Evolutionary conservation across 2,797 vertebrate species (phyloP).

Genomic region (Anguilla anguilla): DNA sequence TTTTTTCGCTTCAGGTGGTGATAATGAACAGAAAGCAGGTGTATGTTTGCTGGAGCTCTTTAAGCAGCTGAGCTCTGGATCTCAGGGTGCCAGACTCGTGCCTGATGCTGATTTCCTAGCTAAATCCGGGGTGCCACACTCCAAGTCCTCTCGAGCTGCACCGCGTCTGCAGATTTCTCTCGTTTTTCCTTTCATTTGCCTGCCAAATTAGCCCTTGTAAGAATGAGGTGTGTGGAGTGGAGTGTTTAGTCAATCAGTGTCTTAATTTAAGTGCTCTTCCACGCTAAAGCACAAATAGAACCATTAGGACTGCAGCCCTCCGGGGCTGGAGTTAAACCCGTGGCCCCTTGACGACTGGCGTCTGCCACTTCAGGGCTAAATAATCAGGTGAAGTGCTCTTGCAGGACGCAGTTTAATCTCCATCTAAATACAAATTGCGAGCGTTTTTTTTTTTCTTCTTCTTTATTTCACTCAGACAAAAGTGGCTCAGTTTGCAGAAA

Average conservation of each 20-base stretch:
- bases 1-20: not conserved
- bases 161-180: not conserved
- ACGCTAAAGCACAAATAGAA: not conserved
- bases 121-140: not conserved
- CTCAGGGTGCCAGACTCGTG: not conserved
- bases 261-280: not conserved
- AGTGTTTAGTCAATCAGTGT: not conserved
- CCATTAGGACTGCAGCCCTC: not conserved
- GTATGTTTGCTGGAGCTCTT: not conserved
- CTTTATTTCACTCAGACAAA: not conserved
- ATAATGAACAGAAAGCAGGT: not conserved
- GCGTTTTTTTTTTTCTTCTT: not conserved
- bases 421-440: not conserved
- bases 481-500: not conserved
- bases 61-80: not conserved
- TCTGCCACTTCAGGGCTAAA: not conserved
- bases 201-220: not conserved
- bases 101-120: not conserved
- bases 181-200: not conserved
- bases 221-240: not conserved
- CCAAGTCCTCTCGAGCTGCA: not conserved
- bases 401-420: not conserved
- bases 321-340: not conserved
- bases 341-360: not conserved
- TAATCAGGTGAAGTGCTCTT: not conserved